Percentiles rank a stretch among this genome's conserved stretches.
Conservation (phyloP, 2,113 vertebrate genomes). For the Pseudolaguvia tuberculata region DNA sequence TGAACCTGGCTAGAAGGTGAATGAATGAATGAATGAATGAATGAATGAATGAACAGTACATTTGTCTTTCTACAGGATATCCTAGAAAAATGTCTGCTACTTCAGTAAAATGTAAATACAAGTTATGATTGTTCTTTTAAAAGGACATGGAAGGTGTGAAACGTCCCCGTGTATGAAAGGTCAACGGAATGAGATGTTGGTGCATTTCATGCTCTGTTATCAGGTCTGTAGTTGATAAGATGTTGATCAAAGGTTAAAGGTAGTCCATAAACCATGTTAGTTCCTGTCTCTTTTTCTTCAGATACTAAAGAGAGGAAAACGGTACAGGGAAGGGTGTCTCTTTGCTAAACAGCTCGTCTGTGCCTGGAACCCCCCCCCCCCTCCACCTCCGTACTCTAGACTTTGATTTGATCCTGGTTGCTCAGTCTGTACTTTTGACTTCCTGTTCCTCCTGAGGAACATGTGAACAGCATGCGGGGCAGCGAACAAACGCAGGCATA, state of each 20-base stretch:
- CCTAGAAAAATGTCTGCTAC: no score
- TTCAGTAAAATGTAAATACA: no score
- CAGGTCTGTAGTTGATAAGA: conserved; percentile 33
- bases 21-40: no score
- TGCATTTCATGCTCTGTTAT: conserved; percentile 36
- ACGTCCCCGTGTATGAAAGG: conserved; percentile 17
- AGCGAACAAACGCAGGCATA: not conserved
- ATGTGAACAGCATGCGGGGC: conserved; percentile 7
- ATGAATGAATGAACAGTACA: no score
- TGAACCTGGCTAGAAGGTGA: no score
- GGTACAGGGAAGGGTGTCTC: not conserved
- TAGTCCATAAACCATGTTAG: conserved; percentile 4
- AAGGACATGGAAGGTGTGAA: not conserved
- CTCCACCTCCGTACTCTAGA: not conserved
- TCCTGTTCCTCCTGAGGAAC: not conserved
- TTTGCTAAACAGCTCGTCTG: not conserved
- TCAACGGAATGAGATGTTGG: conserved; percentile 12
- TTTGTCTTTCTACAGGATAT: no score
- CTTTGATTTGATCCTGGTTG: conserved; percentile 8
- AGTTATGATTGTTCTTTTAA: not conserved
- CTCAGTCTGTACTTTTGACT: conserved; percentile 17
- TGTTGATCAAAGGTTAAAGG: conserved; percentile 40
- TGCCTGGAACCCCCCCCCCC: no score
- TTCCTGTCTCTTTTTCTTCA: not conserved
- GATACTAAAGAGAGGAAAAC: not conserved